Conservation (phyloP, 2,797 vertebrate species). For the Xenops minutus region DNA sequence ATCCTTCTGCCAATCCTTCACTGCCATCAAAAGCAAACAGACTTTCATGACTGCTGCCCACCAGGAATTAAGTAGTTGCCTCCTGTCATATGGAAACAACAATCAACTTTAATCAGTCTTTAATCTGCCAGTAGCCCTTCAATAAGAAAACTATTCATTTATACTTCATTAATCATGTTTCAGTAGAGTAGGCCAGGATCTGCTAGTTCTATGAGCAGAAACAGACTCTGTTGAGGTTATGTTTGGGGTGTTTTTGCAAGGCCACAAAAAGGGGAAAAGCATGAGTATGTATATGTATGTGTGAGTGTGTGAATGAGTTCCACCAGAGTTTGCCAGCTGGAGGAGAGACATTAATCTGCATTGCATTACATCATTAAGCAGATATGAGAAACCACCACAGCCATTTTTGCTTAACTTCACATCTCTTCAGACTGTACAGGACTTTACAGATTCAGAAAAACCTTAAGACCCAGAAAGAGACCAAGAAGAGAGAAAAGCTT, state of each 20-base stretch:
- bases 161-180: conserved; percentile 52
- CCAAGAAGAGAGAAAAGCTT: neutral
- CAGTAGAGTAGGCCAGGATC: conserved; percentile 32
- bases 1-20: conserved; percentile 22
- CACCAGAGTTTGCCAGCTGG: neutral
- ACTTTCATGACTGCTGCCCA: conserved; percentile 37
- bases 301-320: conserved; percentile 41
- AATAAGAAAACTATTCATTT: conserved; percentile 51
- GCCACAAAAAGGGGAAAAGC: neutral
- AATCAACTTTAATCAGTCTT: conserved; percentile 8
- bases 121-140: conserved; percentile 33
- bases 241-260: neutral
- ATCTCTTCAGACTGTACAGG: neutral
- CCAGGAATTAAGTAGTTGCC: conserved; percentile 50
- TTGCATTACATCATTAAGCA: neutral
- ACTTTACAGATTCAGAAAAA: neutral
- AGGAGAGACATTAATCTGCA: conserved; percentile 10
- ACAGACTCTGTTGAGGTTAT: neutral
- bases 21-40: neutral
- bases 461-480: neutral
- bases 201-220: conserved; percentile 16
- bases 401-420: neutral
- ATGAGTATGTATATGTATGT: neutral
- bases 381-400: neutral
- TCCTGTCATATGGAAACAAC: conserved; percentile 20